Evolutionary conservation across 2,113 vertebrate species (phyloP).

Genomic region (Dendropsophus ebraccatus): DNA sequence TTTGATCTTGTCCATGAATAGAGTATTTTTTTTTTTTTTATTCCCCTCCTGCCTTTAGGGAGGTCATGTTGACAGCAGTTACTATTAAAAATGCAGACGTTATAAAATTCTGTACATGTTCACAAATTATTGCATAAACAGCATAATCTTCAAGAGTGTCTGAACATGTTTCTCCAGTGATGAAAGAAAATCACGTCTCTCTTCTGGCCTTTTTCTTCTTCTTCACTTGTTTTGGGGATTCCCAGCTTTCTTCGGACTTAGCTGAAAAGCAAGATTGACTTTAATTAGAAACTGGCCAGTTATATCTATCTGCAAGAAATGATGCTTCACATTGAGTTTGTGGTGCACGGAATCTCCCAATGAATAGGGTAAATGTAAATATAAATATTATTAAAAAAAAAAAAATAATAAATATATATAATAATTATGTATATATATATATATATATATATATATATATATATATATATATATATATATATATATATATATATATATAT

Average conservation of each 20-base stretch:
- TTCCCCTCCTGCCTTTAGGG: constrained; percentile 75
- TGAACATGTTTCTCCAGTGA: constrained; percentile 77
- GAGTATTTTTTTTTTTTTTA: constrained; percentile 69
- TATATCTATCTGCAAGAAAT: no score
- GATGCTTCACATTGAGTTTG: no score
- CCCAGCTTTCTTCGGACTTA: constrained; percentile 92
- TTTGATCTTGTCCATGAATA: constrained; percentile 73
- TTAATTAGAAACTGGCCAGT: not conserved
- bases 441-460: no score
- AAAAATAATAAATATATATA: no score
- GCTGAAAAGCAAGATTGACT: constrained; percentile 70
- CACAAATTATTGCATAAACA: constrained; percentile 99
- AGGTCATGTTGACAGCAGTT: constrained; percentile 78
- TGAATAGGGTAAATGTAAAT: no score
- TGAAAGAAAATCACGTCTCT: constrained; percentile 89
- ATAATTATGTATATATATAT: no score
- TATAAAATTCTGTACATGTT: constrained; percentile 91
- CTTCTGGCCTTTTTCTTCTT: constrained; percentile 98
- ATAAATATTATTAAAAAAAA: no score
- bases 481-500: no score
- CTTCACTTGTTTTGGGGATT: constrained; percentile 92
- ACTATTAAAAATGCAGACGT: constrained; percentile 84
- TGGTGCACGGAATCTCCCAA: no score
- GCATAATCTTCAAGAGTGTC: constrained; percentile 89
- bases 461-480: no score